These are phyloP conservation scores for Phaethon lepturus DNA, from an alignment of 2,113 vertebrate genomes.

Conservation along the genomic window DNA sequence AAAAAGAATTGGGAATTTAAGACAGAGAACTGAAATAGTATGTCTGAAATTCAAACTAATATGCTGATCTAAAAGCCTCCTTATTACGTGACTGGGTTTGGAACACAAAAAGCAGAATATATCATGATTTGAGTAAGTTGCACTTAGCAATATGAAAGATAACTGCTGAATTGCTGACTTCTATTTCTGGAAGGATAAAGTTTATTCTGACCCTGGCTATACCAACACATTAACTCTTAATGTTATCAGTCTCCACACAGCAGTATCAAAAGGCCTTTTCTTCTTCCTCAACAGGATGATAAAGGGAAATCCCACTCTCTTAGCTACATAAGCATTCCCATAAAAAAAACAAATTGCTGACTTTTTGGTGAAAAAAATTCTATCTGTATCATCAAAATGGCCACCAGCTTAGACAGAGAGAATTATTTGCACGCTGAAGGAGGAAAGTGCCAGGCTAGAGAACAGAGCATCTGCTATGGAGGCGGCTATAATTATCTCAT, in stretches of 20 bases:
- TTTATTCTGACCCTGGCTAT: not conserved
- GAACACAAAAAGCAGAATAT: conserved; percentile 14
- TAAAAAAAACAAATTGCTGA: not conserved
- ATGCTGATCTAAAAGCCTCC: not conserved
- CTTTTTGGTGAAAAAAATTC: not conserved
- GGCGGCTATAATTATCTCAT: conserved; percentile 49
- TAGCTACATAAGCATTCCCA: not conserved
- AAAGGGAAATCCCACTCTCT: not conserved
- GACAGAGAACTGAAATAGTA: not conserved
- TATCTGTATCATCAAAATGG: not conserved
- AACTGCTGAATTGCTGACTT: not conserved
- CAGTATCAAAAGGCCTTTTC: not conserved
- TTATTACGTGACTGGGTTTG: not conserved
- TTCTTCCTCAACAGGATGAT: not conserved
- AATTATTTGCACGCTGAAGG: conserved; percentile 27
- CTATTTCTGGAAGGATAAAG: not conserved
- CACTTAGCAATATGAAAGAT: conserved; percentile 1
- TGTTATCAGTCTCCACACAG: not conserved
- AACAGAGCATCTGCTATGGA: conserved; percentile 59
- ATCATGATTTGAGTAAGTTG: not conserved
- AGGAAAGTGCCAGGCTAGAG: conserved; percentile 33
- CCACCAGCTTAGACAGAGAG: conserved; percentile 2
- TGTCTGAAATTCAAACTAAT: not conserved
- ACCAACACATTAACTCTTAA: conserved; percentile 1
- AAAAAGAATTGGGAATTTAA: not conserved